Evolutionary conservation across 37 sponge, comb jelly and placozoan genomes (phyloP).

Genomic region (Eunapius fragilis): DNA sequence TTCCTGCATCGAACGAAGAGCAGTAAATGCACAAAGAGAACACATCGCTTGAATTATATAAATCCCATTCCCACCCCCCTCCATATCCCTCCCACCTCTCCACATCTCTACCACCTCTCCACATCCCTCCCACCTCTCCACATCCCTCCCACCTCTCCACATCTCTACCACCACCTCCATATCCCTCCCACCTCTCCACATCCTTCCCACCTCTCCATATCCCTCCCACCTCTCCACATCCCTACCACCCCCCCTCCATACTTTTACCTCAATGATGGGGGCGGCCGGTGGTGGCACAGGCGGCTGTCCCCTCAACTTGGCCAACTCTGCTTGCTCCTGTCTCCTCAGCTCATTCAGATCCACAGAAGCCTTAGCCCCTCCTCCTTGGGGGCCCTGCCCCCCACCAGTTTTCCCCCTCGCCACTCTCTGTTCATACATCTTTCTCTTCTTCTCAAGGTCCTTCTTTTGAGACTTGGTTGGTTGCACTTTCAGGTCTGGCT

Average conservation of each 20-base stretch:
- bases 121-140: too few relatives aligned
- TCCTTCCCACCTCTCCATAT: too few relatives aligned
- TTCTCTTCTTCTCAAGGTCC: slow-evolving; percentile 26
- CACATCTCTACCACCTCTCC: not conserved
- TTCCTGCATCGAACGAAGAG: not conserved
- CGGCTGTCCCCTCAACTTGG: not conserved
- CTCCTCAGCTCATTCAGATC: slow-evolving; percentile 12
- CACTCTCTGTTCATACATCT: not conserved
- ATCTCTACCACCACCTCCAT: too few relatives aligned
- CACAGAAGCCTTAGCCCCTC: not conserved
- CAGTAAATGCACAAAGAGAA: not conserved
- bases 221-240: too few relatives aligned
- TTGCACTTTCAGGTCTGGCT: slow-evolving; percentile 71
- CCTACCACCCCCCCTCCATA: too few relatives aligned
- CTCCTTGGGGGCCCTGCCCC: too few relatives aligned
- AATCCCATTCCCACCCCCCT: not conserved
- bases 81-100: not conserved
- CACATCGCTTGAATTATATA: too few relatives aligned
- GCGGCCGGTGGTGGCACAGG: not conserved
- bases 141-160: too few relatives aligned
- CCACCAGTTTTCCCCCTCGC: not conserved
- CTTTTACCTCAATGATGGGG: too few relatives aligned
- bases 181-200: too few relatives aligned
- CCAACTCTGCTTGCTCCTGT: slow-evolving; percentile 28
- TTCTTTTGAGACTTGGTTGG: slow-evolving; percentile 45